Evolutionary conservation across 2,797 vertebrate genomes (phyloP).

Genomic region (Melanotaenia parkinsoni): DNA sequence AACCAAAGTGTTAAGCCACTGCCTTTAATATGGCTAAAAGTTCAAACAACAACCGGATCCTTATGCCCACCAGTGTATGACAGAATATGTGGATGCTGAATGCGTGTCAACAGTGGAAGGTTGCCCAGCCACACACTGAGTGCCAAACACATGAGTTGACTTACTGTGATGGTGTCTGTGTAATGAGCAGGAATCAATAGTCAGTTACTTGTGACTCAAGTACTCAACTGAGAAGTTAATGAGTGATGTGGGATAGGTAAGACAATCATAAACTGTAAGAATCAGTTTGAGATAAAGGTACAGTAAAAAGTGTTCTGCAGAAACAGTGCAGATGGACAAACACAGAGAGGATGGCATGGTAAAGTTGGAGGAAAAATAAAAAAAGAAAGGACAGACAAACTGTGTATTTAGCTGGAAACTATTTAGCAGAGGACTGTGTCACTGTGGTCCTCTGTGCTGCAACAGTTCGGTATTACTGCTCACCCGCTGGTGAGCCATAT

Average conservation of each 20-base stretch:
- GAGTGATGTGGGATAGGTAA: background rate
- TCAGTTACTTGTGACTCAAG: slow-evolving; percentile 3
- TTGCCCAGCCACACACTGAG: slow-evolving; percentile 4
- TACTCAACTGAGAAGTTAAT: slow-evolving; percentile 4
- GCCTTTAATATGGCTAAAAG: background rate
- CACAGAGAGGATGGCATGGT: background rate
- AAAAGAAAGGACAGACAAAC: slow-evolving; percentile 5
- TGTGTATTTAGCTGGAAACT: slow-evolving; percentile 22
- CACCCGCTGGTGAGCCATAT: slow-evolving; percentile 34
- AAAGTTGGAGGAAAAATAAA: background rate
- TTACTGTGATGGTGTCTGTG: slow-evolving; percentile 26
- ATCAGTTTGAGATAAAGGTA: slow-evolving; percentile 10
- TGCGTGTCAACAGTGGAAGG: background rate
- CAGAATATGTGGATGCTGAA: slow-evolving; percentile 2
- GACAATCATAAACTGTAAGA: background rate
- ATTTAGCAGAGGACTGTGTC: slow-evolving; percentile 26
- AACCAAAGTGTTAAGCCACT: background rate
- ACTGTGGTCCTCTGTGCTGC: slow-evolving; percentile 24
- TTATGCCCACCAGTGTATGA: background rate
- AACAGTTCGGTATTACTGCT: slow-evolving; percentile 38
- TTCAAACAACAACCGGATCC: background rate
- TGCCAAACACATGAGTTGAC: slow-evolving; percentile 16
- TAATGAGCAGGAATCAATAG: slow-evolving; percentile 21
- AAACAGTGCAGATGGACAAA: slow-evolving; percentile 12
- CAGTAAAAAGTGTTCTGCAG: slow-evolving; percentile 21